Base-by-base conservation (phyloP, 37 sponge, comb jelly and placozoan species). In the Halichondria panicea region DNA sequence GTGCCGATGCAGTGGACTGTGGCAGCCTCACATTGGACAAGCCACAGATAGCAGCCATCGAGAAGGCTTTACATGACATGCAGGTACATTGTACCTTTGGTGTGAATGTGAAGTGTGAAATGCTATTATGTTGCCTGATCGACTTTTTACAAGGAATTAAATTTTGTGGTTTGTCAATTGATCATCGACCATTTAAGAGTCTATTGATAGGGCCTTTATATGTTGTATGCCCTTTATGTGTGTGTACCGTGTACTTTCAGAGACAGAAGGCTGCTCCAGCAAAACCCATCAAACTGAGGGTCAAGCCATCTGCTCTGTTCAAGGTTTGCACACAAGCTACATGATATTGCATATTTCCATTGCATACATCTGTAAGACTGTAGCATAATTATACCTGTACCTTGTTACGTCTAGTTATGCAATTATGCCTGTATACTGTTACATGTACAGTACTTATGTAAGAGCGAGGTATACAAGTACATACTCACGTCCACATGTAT, bases 21-120 rank as follows among this genome's bases (percentile, higher is more conserved):
- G 94, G 94, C 28, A 82, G 94, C 56, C 76, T 71, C 44, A 57
- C 58, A 1, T 78, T 93, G 13, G 79, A 86, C 71, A 57, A 18
- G 3, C 57, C 70, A 28, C 87, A 87, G 65, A 69, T 91, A 30
- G 48, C 60, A 18, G 88, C 83, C 54, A 63, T 86, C 43, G 88
- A 91, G 70, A 68, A 75, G 55, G 59, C 68, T 19, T 61, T 92
- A 22, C 45, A 11, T 4, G 57, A 72, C 55, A 60, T 55, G 63
- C 36, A 70, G 71, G 71, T 68, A 27, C 52, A 60, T 39, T n/a
- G n/a, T n/a, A n/a, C n/a, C n/a, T n/a, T n/a, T 22, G n/a, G 62
- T 61, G 30, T 67, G 11, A 27, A 34, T 57, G 9, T 43, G 62
- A 66, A 64, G 64, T 27, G 75, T 24, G 15, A 11, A 18, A 18